A percentile compares a stretch with the other conserved stretches of the same genome.
phyloP scores from a whole-genome alignment of 1,140 invertebrate species.

The Parapsyche elsis region DNA sequence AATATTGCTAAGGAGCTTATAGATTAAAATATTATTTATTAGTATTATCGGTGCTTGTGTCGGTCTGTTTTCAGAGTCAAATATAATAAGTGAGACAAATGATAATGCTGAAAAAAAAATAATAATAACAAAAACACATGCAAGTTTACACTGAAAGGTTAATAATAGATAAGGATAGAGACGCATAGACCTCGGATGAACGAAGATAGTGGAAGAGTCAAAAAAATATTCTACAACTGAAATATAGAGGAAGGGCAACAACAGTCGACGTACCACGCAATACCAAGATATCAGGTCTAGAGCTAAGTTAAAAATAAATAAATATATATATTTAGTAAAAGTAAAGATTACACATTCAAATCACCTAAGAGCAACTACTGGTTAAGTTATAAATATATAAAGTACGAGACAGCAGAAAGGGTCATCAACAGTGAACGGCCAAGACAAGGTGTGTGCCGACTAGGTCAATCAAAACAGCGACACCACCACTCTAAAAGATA shows the following conservation, averaged over 20 bases:
- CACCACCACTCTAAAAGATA: neutral
- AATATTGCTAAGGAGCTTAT: too few species aligned
- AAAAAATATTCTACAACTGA: neutral
- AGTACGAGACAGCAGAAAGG: conserved; percentile 8
- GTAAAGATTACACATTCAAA: conserved; percentile 42
- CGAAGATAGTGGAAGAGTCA: conserved; percentile 6
- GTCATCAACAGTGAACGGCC: conserved; percentile 47
- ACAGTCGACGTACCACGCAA: conserved; percentile 14
- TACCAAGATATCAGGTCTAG: conserved; percentile 9
- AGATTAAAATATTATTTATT: too few species aligned
- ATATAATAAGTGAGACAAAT: too few species aligned
- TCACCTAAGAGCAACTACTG: conserved; percentile 33
- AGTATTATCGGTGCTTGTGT: too few species aligned
- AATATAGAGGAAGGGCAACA: neutral
- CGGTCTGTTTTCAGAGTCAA: too few species aligned
- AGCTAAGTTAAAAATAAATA: conserved; percentile 35
- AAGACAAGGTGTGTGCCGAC: conserved; percentile 46
- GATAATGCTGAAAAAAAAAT: too few species aligned
- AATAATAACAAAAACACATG: too few species aligned
- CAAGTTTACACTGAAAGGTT: too few species aligned
- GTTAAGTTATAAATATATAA: neutral
- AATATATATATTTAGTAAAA: too few species aligned
- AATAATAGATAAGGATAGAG: neutral
- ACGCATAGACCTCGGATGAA: neutral
- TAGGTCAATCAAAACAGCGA: conserved; percentile 49